Percentiles rank a stretch among this genome's conserved stretches.
Conservation (phyloP, 2,797 vertebrate genomes). For the Manis crassicaudata region DNA sequence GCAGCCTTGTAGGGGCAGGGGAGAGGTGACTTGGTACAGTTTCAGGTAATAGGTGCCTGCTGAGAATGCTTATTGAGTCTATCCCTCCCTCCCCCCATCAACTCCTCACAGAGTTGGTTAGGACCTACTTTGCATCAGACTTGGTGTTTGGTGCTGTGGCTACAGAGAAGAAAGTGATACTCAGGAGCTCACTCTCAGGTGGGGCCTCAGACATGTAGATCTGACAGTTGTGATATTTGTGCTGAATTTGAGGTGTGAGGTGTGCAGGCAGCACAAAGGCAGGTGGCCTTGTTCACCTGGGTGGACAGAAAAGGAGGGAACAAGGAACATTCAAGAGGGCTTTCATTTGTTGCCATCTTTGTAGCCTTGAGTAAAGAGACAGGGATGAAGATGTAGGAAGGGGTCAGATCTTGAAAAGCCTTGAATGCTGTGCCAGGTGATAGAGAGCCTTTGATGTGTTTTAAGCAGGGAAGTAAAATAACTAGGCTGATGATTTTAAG, state of each 20-base stretch:
- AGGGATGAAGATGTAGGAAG: neutral
- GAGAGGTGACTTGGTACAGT: neutral
- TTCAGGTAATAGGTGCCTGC: neutral
- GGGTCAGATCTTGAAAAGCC: neutral
- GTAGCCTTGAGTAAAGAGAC: neutral
- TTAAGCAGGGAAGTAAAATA: neutral
- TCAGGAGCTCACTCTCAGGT: accelerated
- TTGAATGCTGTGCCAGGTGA: neutral
- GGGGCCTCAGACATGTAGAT: neutral
- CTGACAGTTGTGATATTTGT: neutral
- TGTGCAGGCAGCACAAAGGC: neutral
- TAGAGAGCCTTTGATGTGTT: neutral
- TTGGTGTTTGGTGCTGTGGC: neutral
- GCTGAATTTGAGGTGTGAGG: neutral
- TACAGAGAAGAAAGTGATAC: neutral
- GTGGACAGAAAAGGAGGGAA: neutral
- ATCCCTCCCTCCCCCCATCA: neutral
- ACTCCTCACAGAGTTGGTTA: neutral
- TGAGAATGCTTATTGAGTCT: neutral
- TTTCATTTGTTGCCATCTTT: accelerated
- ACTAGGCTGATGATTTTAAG: neutral
- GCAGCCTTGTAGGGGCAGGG: neutral
- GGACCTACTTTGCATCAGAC: neutral
- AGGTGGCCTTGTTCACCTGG: neutral
- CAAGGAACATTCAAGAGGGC: neutral